Evolutionary conservation across 2,888 invertebrate species (phyloP).

Genomic region (Phytoseiulus persimilis): DNA sequence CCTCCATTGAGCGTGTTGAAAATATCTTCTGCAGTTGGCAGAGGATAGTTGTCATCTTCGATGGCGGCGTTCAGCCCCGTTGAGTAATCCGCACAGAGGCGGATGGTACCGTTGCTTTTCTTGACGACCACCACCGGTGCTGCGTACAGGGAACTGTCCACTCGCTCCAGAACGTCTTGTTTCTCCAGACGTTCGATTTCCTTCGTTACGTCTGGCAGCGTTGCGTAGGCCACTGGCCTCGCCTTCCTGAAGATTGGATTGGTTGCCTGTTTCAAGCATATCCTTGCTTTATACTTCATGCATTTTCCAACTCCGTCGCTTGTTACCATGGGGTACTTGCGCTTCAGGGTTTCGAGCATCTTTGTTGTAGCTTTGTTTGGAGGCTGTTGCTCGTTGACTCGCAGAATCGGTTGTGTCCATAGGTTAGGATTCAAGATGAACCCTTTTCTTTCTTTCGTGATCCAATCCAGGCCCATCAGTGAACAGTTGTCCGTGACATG

Average conservation of each 20-base stretch:
- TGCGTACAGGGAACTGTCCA: slow-evolving; percentile 39
- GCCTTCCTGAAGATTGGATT: slow-evolving; percentile 48
- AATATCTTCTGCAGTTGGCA: slow-evolving; percentile 40
- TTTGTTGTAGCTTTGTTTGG: no score
- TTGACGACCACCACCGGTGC: slow-evolving; percentile 40
- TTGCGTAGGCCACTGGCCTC: slow-evolving; percentile 43
- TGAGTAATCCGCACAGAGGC: slow-evolving; percentile 14
- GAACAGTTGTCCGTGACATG: no score
- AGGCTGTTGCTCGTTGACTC: no score
- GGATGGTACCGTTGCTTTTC: slow-evolving; percentile 15
- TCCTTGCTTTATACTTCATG: no score
- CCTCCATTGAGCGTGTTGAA: slow-evolving; percentile 37
- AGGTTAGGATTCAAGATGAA: no score
- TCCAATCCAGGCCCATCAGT: no score
- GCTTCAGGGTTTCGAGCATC: no score
- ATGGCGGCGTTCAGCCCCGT: background rate
- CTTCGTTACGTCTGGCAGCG: background rate
- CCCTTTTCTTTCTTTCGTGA: no score
- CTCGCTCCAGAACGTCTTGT: slow-evolving; percentile 19
- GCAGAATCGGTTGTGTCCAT: no score
- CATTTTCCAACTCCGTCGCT: no score
- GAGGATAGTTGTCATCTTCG: slow-evolving; percentile 23
- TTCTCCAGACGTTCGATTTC: slow-evolving; percentile 46
- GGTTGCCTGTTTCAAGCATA: no score
- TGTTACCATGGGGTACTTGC: no score